Conservation (phyloP, 1,140 invertebrate genomes). For the Aphelenchoides fujianensis region DNA sequence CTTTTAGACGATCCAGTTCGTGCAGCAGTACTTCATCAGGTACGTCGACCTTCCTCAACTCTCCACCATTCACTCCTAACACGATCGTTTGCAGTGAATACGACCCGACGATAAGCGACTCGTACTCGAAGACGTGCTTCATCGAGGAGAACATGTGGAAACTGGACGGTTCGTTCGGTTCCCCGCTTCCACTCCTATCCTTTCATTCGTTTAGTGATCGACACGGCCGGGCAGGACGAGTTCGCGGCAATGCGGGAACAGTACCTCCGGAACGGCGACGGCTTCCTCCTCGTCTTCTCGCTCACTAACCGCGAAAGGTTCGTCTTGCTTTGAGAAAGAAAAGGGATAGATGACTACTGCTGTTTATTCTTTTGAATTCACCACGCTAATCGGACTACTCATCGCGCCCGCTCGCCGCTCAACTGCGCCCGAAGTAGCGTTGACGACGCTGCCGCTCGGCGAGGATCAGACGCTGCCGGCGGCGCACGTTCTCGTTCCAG, state of each 20-base stretch:
- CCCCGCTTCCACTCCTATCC: background rate
- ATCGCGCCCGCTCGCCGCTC: background rate
- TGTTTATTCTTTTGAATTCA: background rate
- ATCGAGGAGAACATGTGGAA: constrained; percentile 55
- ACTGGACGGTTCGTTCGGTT: constrained; percentile 47
- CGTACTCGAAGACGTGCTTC: constrained; percentile 75
- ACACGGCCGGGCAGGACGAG: constrained; percentile 95
- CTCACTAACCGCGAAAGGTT: constrained; percentile 84
- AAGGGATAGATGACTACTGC: too few species aligned
- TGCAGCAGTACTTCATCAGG: constrained; percentile 71
- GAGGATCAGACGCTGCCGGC: background rate
- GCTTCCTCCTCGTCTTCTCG: constrained; percentile 90
- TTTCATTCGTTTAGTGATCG: constrained; percentile 70
- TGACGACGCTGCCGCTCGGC: background rate
- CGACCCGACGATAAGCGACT: constrained; percentile 84
- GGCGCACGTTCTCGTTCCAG: constrained; percentile 11
- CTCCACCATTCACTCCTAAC: too few species aligned
- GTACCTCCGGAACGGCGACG: constrained; percentile 92
- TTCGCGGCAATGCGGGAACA: constrained; percentile 91
- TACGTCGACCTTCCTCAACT: too few species aligned
- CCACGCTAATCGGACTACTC: too few species aligned
- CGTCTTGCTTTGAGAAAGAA: constrained; percentile 49
- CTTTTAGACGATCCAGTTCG: constrained; percentile 9
- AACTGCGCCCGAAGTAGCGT: constrained; percentile 14
- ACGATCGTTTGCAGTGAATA: too few species aligned